phyloP scores from a whole-genome alignment of 2,113 vertebrate genomes.

The Ptilonorhynchus violaceus region DNA sequence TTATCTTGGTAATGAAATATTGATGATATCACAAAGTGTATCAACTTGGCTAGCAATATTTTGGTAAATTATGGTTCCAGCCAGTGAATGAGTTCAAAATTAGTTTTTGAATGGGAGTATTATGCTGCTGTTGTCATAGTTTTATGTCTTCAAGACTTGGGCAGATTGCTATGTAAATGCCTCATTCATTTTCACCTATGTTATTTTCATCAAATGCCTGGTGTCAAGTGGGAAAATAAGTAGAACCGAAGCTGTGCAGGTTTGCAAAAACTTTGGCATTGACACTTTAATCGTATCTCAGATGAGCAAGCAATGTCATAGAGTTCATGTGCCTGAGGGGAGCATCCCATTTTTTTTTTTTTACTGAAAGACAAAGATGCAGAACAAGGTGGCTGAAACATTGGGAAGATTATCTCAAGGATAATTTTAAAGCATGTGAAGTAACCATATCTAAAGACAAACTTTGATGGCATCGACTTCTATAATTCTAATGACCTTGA shows the following conservation, averaged over 20 bases:
- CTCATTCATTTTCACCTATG: neutral
- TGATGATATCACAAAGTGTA: neutral
- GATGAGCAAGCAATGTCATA: neutral
- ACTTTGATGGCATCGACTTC: neutral
- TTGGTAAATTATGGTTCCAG: neutral
- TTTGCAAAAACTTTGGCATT: neutral
- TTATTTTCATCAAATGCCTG: neutral
- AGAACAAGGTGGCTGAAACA: neutral
- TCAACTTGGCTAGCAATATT: neutral
- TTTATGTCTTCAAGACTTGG: neutral
- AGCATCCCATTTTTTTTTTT: neutral
- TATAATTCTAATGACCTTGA: neutral
- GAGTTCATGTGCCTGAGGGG: neutral
- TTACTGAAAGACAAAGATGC: neutral
- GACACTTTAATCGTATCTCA: neutral
- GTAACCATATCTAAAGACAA: neutral
- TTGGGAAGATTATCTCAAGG: neutral
- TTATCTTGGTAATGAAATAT: neutral
- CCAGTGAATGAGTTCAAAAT: neutral
- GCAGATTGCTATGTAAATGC: neutral
- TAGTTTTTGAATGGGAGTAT: neutral
- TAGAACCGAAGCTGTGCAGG: neutral
- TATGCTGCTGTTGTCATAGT: neutral
- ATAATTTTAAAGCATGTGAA: neutral
- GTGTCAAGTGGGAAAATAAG: slow-evolving; percentile 3